Evolutionary conservation across 35 echinoderm and acorn worm genomes (phyloP).

Genomic region (Ptychodera flava): DNA sequence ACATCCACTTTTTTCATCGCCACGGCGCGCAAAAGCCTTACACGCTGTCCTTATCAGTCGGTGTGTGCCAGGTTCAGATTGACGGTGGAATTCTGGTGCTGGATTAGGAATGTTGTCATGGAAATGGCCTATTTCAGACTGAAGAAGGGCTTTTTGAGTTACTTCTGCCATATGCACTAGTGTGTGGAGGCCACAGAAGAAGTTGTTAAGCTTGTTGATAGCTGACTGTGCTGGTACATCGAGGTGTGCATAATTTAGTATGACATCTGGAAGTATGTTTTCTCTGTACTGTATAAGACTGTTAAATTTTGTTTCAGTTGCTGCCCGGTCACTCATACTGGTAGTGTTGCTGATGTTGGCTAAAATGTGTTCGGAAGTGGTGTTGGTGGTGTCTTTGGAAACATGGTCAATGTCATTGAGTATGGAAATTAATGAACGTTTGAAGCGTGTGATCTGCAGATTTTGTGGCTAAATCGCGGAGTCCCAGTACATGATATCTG

Average conservation of each 20-base stretch:
- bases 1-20: constrained; percentile 28
- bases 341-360: constrained; percentile 33
- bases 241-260: too few species aligned
- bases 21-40: constrained; percentile 32
- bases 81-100: too few species aligned
- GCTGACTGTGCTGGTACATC: too few species aligned
- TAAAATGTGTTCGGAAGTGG: constrained; percentile 6
- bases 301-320: constrained; percentile 26
- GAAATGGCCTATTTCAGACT: too few species aligned
- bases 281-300: too few species aligned
- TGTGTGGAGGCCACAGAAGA: too few species aligned
- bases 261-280: too few species aligned
- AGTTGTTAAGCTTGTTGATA: too few species aligned
- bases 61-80: too few species aligned
- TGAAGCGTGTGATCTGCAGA: constrained; percentile 37
- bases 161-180: too few species aligned
- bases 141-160: too few species aligned
- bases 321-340: constrained; percentile 30
- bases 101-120: too few species aligned
- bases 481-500: constrained; percentile 19
- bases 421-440: constrained; percentile 25
- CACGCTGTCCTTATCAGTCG: neutral
- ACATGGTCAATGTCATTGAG: constrained; percentile 29
- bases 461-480: constrained; percentile 31
- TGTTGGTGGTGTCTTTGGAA: neutral